A percentile compares a stretch with the other conserved stretches of the same genome.
phyloP scores from a whole-genome alignment of 2,797 vertebrate genomes.

The Zenarchopterus dispar region DNA sequence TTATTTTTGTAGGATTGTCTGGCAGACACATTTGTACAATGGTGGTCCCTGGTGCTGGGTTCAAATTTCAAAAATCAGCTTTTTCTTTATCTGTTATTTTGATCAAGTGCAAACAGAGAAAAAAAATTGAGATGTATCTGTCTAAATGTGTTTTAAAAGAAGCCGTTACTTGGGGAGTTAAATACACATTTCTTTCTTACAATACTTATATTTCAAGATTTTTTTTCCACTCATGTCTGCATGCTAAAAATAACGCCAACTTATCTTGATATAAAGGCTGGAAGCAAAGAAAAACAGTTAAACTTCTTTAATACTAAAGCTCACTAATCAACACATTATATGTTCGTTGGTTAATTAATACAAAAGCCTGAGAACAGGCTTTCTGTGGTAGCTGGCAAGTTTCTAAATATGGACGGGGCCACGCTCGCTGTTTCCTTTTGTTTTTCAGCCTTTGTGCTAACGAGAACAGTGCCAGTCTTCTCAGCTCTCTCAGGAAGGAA shows the following conservation, averaged over 20 bases:
- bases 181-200: neutral
- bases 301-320: neutral
- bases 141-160: neutral
- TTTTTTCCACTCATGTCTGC: neutral
- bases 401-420: constrained; percentile 14
- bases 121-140: neutral
- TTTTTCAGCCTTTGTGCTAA: constrained; percentile 20
- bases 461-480: constrained; percentile 15
- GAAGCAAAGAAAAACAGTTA: neutral
- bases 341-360: constrained; percentile 11
- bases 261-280: neutral
- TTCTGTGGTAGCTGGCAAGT: constrained; percentile 2
- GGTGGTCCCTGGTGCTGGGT: neutral
- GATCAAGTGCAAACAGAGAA: neutral
- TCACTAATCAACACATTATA: constrained; percentile 13
- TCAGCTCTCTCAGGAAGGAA: constrained; percentile 16
- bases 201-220: too few relatives aligned
- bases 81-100: neutral
- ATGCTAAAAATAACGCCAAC: neutral
- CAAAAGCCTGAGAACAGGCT: neutral
- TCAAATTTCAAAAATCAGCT: too few relatives aligned
- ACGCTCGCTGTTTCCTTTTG: neutral
- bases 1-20: constrained; percentile 22
- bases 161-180: neutral
- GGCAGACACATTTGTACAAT: constrained; percentile 1